Evolutionary conservation across 2,888 invertebrate genomes (phyloP).

Genomic region (Drosophila stalkeri): DNA sequence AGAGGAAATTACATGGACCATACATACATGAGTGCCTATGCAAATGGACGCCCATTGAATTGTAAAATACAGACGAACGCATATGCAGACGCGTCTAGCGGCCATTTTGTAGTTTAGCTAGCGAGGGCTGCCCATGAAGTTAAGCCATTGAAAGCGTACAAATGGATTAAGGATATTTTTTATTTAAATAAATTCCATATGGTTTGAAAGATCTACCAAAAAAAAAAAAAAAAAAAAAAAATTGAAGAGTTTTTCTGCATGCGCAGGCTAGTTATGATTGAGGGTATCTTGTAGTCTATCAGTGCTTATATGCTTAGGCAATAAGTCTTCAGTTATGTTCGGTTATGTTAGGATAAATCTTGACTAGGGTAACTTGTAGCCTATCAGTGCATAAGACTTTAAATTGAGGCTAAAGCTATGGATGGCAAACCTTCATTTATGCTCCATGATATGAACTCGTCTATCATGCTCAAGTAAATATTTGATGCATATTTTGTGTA

Average conservation of each 20-base stretch:
- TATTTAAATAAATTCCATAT: neutral
- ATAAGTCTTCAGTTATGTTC: no score
- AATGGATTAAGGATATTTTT: no score
- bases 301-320: neutral
- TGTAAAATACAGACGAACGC: conserved; percentile 69
- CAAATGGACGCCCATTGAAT: conserved; percentile 72
- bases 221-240: neutral
- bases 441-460: neutral
- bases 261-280: no score
- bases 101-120: conserved; percentile 47
- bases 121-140: conserved; percentile 16
- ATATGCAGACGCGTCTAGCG: conserved; percentile 52
- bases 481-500: neutral
- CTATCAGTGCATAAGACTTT: no score
- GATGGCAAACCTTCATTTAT: neutral
- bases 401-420: no score
- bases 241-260: no score
- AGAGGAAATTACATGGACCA: conserved; percentile 47
- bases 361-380: no score
- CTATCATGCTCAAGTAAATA: neutral
- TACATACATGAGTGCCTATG: conserved; percentile 60
- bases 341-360: no score
- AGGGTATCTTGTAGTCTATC: neutral
- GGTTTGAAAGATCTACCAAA: neutral
- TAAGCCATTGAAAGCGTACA: neutral